Conservation (phyloP, 2,113 vertebrate species). For the Triplophysa rosa region DNA sequence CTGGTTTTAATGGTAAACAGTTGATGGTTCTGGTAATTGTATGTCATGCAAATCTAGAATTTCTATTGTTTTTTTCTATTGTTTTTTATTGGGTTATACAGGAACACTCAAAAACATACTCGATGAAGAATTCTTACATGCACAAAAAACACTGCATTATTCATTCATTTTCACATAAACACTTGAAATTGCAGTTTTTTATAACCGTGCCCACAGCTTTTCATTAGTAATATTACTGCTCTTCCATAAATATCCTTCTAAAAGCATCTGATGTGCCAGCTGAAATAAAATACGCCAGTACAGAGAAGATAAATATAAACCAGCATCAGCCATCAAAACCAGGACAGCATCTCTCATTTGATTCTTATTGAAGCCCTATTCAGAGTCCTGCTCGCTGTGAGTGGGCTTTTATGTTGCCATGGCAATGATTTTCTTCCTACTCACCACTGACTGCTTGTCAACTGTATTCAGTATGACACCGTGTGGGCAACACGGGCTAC, state of each 20-base stretch:
- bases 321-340: slow-evolving; percentile 37
- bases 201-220: slow-evolving; percentile 15
- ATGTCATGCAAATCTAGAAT: no score
- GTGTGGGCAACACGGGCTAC: slow-evolving; percentile 19
- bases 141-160: background rate
- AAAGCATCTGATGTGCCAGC: background rate
- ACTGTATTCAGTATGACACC: slow-evolving; percentile 46
- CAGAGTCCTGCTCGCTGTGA: slow-evolving; percentile 55
- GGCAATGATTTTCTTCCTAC: slow-evolving; percentile 48
- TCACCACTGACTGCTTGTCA: background rate
- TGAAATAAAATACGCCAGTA: slow-evolving; percentile 6
- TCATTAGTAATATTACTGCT: background rate
- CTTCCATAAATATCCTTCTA: slow-evolving; percentile 25
- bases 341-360: slow-evolving; percentile 45
- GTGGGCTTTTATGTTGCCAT: slow-evolving; percentile 61
- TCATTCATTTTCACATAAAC: background rate
- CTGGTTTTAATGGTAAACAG: no score
- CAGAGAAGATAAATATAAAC: slow-evolving; percentile 23
- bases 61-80: background rate
- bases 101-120: background rate
- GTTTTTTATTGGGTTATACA: background rate
- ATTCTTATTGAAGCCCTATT: slow-evolving; percentile 56
- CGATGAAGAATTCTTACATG: slow-evolving; percentile 1
- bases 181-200: background rate
- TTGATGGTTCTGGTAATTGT: no score